Conservation (phyloP, 2,113 vertebrate genomes). For the Typhlomys cinereus region DNA sequence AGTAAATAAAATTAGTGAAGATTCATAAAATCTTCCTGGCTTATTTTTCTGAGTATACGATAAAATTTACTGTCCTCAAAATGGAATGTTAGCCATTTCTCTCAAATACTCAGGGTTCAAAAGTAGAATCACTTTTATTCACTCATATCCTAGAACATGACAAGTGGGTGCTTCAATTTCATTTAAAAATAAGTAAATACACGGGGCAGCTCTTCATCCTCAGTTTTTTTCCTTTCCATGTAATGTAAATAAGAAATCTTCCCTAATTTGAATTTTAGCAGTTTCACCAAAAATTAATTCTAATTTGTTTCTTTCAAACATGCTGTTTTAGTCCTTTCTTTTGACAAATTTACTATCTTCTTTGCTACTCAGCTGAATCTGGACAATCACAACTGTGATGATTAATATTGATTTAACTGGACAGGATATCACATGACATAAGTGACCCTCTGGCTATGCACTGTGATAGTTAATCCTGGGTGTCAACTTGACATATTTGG, state of each 20-base stretch:
- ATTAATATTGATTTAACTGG: no score
- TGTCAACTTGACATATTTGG: no score
- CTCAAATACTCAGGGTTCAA: not conserved
- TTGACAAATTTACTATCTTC: not conserved
- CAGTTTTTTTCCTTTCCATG: not conserved
- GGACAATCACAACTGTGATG: not conserved
- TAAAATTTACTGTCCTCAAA: slow-evolving; percentile 57
- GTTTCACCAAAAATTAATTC: not conserved
- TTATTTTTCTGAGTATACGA: slow-evolving; percentile 29
- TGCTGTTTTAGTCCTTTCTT: not conserved
- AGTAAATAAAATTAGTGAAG: no score
- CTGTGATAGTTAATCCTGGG: no score
- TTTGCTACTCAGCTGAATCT: not conserved
- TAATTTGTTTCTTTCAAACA: slow-evolving; percentile 6
- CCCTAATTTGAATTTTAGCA: slow-evolving; percentile 22
- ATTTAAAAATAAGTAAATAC: slow-evolving; percentile 1
- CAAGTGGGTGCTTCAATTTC: not conserved
- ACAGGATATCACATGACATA: no score
- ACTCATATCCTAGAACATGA: not conserved
- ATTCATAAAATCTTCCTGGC: slow-evolving; percentile 18
- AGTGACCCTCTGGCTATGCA: no score
- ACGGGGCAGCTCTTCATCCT: not conserved
- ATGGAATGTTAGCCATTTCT: slow-evolving; percentile 35
- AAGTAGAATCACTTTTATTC: slow-evolving; percentile 24
- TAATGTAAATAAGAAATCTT: not conserved